Evolutionary conservation across 1,140 invertebrate species (phyloP), one percentile per base, ranked within the genome.

Genomic region (Orchesella cincta): DNA sequence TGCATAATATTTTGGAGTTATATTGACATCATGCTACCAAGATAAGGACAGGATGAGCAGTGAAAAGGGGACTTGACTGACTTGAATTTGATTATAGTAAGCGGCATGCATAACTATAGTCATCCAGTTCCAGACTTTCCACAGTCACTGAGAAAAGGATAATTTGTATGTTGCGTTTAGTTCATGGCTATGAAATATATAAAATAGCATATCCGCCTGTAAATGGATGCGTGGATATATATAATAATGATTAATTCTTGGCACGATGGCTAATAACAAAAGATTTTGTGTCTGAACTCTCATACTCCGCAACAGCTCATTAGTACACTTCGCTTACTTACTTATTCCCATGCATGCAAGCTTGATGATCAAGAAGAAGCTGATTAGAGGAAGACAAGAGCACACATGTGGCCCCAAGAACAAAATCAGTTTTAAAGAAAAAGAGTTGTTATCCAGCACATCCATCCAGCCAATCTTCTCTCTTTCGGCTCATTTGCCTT

Each of bases 211-310:
- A n/a, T n/a, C n/a, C n/a, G n/a, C n/a, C n/a, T n/a, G n/a, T n/a
- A n/a, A n/a, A n/a, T n/a, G n/a, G n/a, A n/a, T n/a, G n/a, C n/a
- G n/a, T n/a, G n/a, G n/a, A n/a, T n/a, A n/a, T n/a, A 26, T 57
- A 57, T 57, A 5, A 57, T 57, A 8, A 67, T 67, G 31, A 67
- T 67, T 67, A 67, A 67, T 67, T 67, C 62, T 33, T 67, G 62
- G 62, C 62, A 67, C 62, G 31, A 67, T 67, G n/a, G n/a, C 28
- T 67, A 67, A 67, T 29, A 67, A 26, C 8, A 57, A 57, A 57
- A 26, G 23, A 57, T 57, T 57, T n/a, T n/a, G 52, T 57, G 23
- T n/a, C 8, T 57, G 52, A 57, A 57, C 52, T 57, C 23, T 3
- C 8, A 57, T n/a, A n/a, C n/a, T n/a, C n/a, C 52, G 23, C 52